Base-by-base conservation (phyloP, 2,113 vertebrate genomes). In the Alligator sinensis region DNA sequence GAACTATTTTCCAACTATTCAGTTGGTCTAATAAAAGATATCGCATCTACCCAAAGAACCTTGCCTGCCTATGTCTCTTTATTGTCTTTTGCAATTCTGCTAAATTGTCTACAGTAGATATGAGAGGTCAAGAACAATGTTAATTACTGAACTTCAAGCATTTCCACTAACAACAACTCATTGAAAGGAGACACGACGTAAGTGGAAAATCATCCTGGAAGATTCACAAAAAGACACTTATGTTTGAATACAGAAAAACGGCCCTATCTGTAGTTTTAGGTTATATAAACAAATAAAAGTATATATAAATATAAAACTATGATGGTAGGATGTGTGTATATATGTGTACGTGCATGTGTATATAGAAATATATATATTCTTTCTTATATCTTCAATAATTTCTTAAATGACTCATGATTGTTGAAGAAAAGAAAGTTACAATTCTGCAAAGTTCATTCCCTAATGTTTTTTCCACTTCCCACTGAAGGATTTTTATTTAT, bases 81-180 rank as follows among this genome's bases (percentile, higher is more conserved):
- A 87, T 34, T 86, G 74, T 92, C 34, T 79, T 92, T 88, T 94
- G 91, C 30, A 74, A 92, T 91, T 95, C 91, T 94, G 93, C 90
- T 78, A 77, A 96, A 62, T 64, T 13, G 2, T 76, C 95, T 87
- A 87, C 85, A 96, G 74, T 96, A 97, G 96, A 90, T 91, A 97
- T 89, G 83, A 94, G 86, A 95, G 95, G 87, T 91, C 91, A 94
- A 89, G 80, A 96, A 93, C 88, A 96, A 95, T 93, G 92, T 97
- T 96, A 96, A 96, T 94, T 95, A 94, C 87, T 95, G 90, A 91
- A 90, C 89, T 66, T 92, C 88, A 86, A 87, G 94, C 82, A 94
- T 91, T 62, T 92, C 80, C 83, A 89, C 84, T 82, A 63, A 94
- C 86, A 75, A 78, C 80, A 82, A 95, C 77, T 70, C 94, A 84